Evolutionary conservation across 2,797 vertebrate genomes (phyloP), one percentile per base, ranked within the genome.

Genomic region (Pitangus sulphuratus): DNA sequence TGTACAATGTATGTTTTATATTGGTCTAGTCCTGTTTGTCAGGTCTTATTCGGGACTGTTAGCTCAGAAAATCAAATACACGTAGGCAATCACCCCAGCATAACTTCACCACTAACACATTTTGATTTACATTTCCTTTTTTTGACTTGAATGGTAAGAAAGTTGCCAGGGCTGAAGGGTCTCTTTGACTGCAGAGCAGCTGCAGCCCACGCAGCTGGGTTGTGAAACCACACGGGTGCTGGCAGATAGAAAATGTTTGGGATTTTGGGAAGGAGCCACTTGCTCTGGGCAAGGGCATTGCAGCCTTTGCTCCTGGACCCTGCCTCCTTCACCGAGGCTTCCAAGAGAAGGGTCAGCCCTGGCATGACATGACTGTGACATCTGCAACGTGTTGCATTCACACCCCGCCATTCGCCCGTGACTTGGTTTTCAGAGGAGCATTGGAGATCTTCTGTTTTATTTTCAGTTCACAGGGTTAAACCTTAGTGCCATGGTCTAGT

Each of bases 211-310:
- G 0, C 14, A 62, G 45, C 50, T n/a, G 53, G 18, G 1, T 30
- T 54, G 12, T 3, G 26, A 56, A 72, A 53, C 24, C 11, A 11
- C 8, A 1, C 0, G 0, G 9, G 7, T 58, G 14, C 53, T 16
- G 20, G 39, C 26, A 81, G 48, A 51, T 9, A 28, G 5, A 9
- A 40, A 83, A 57, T 19, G 8, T 11, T 6, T 3, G 8, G 9
- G 26, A 37, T 68, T 15, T 30, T 68, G 30, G 60, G n/a, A 48
- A 54, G 53, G 44, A 62, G 14, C 25, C 13, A 8, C 13, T 48
- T 69, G 45, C 19, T 47, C 11, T 1, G 1, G n/a, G 10, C 24
- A 48, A 82, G 13, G n/a, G 4, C 15, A 19, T 26, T 25, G 33
- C 54, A 69, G 4, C 47, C 20, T 56, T 56, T 18, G 25, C 33